Evolutionary conservation across 1,140 invertebrate genomes (phyloP), one percentile per base, ranked within the genome.

Genomic region (Scaptomyza hsui): DNA sequence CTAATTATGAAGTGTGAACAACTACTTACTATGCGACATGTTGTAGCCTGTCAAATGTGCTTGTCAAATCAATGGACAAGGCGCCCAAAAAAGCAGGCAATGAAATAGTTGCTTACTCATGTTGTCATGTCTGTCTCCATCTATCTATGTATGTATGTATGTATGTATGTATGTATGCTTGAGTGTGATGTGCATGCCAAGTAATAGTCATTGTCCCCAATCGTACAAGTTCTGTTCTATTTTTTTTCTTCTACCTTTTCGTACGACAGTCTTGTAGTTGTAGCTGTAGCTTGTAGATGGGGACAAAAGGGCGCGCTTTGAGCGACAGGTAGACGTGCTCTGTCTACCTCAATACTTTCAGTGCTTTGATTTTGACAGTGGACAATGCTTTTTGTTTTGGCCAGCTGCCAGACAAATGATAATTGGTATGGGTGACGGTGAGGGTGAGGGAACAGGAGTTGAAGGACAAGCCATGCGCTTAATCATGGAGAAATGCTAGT

Each of bases 331-430:
- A 61, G 21, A 73, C 48, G 52, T 70, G 67, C 60, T 52, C 47
- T 48, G 56, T 61, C 48, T 49, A 24, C 62, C 61, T 55, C 56
- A 72, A 72, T 67, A 74, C 47, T 74, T 64, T 57, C 60, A 47
- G 48, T 72, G 53, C 67, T 64, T 71, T 74, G 65, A 71, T 70
- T 74, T 64, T 51, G 72, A 70, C 67, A 59, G 52, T 19, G 59
- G 24, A 39, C 37, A 49, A 52, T 64, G 35, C 44, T 67, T 67
- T 42, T 61, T 60, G 45, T 68, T 19, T 71, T 72, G 68, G 68
- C 68, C 62, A 57, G 69, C 18, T 72, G 72, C 56, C 69, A 68
- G 61, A 53, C 62, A 68, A 51, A 41, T 44, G 56, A 68, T 42
- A 68, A 61, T 56, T 57, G 21, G 35, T 53, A 53, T 16, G 19